Evolutionary conservation across 1,140 invertebrate genomes (phyloP), one percentile per base, ranked within the genome.

Genomic region (Saccostrea cuccullata): DNA sequence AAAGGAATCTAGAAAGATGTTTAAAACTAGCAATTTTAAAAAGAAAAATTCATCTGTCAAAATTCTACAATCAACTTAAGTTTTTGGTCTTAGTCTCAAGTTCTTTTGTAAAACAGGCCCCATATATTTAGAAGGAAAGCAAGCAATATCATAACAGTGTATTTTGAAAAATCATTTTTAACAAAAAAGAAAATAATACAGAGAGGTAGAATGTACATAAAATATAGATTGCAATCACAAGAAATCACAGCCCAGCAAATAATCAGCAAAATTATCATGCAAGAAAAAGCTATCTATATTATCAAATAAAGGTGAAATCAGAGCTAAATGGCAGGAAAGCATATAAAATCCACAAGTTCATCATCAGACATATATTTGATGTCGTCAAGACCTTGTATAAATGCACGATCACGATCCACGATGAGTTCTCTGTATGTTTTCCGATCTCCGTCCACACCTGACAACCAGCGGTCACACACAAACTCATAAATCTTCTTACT

Each of bases 401-500:
- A 92, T 40, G 90, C 90, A 55, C 92, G 86, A 36, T 93, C 91
- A 56, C 91, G 87, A 60, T 92, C 91, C 8, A 92, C 86, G 8
- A 85, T 84, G 12, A 93, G 88, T 20, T 90, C 90, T 23, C 92
- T 88, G 58, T 93, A 93, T 5, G 94, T 94, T 67, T 91, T 90
- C 26, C 87, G 91, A 60, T 94, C 94, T 13, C 91, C 93, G 85
- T 93, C 92, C 36, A 91, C 90, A 56, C 91, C 92, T 6, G 94
- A 94, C 70, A 95, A 87, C 94, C 94, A 95, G 5, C 85, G 87
- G 12, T 92, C 87, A 92, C 94, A 95, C 1, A 89, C 91, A 56
- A 94, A 94, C 82, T 93, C 91, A 83, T 94, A 94, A 30, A 93
- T 92, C n/a, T 88, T 85, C 82, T 93, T 92, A n/a, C 89, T 89